Percentiles rank a stretch among this genome's conserved stretches.
Conservation (phyloP, 2,888 invertebrate genomes). For the Parnassius mnemosyne region DNA sequence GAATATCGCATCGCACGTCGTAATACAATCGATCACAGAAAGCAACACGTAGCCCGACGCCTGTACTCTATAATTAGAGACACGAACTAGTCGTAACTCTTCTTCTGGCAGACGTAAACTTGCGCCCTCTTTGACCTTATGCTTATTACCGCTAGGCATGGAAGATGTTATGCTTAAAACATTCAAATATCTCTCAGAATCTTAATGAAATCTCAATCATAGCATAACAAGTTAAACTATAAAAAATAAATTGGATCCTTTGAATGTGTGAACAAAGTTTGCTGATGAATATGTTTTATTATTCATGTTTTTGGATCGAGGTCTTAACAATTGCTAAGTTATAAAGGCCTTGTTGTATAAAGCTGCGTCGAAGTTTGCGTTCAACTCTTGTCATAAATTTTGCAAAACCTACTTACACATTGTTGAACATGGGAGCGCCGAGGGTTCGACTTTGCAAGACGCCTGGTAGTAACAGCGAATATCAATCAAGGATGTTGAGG, state of each 20-base stretch:
- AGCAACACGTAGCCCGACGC: slow-evolving; percentile 40
- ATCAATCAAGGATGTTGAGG: slow-evolving; percentile 64
- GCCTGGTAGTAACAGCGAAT: slow-evolving; percentile 56
- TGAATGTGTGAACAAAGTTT: neutral
- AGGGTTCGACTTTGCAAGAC: slow-evolving; percentile 51
- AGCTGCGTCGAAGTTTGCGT: slow-evolving; percentile 30
- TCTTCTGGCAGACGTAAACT: slow-evolving; percentile 45
- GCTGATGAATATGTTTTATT: neutral
- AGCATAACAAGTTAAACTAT: neutral
- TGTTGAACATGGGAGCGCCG: slow-evolving; percentile 36
- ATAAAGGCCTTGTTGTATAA: slow-evolving; percentile 24
- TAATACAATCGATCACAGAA: slow-evolving; percentile 34
- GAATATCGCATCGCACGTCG: slow-evolving; percentile 28
- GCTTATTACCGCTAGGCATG: slow-evolving; percentile 34
- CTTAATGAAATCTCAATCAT: neutral
- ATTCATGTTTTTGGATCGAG: slow-evolving; percentile 8
- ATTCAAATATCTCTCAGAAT: neutral
- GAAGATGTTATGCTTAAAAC: slow-evolving; percentile 10
- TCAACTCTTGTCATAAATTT: slow-evolving; percentile 38
- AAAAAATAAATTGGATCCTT: too few species aligned
- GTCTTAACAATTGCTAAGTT: slow-evolving; percentile 17
- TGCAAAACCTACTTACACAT: slow-evolving; percentile 31
- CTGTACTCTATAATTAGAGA: slow-evolving; percentile 55
- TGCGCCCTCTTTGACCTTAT: slow-evolving; percentile 48
- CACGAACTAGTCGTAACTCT: slow-evolving; percentile 47